phyloP scores from a whole-genome alignment of 2,797 vertebrate genomes.

The Acanthurus leucopareius region DNA sequence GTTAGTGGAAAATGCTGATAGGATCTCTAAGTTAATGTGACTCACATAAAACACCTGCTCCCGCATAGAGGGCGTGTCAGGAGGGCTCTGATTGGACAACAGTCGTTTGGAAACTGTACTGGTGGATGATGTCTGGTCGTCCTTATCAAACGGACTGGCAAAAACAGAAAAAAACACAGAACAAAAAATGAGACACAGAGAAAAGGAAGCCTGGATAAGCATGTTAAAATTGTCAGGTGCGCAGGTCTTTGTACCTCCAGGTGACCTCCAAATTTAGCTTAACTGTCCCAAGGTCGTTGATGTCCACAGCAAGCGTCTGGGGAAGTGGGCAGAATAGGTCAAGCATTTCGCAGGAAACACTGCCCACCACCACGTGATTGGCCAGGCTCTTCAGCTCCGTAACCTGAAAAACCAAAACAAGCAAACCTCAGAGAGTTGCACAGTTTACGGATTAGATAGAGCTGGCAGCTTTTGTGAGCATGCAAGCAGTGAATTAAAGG shows the following conservation, averaged over 20 bases:
- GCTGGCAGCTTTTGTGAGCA: neutral
- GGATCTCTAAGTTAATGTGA: slow-evolving; percentile 47
- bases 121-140: slow-evolving; percentile 93
- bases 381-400: slow-evolving; percentile 97
- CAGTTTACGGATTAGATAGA: slow-evolving; percentile 3
- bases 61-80: slow-evolving; percentile 96
- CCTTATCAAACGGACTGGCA: slow-evolving; percentile 96
- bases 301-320: slow-evolving; percentile 97
- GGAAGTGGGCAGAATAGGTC: slow-evolving; percentile 96
- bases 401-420: slow-evolving; percentile 86
- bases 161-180: neutral
- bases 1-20: slow-evolving; percentile 8
- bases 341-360: slow-evolving; percentile 97
- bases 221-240: neutral
- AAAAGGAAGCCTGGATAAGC: neutral
- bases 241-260: slow-evolving; percentile 90
- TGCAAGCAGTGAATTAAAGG: neutral
- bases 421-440: slow-evolving; percentile 19
- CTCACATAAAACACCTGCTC: slow-evolving; percentile 99
- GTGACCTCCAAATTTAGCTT: slow-evolving; percentile 98
- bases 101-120: slow-evolving; percentile 96
- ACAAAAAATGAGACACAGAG: neutral
- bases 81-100: slow-evolving; percentile 97
- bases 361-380: slow-evolving; percentile 97
- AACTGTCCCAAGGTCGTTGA: slow-evolving; percentile 97